Base-by-base conservation (phyloP, 1,140 invertebrate genomes). In the Drosophila neocordata region DNA sequence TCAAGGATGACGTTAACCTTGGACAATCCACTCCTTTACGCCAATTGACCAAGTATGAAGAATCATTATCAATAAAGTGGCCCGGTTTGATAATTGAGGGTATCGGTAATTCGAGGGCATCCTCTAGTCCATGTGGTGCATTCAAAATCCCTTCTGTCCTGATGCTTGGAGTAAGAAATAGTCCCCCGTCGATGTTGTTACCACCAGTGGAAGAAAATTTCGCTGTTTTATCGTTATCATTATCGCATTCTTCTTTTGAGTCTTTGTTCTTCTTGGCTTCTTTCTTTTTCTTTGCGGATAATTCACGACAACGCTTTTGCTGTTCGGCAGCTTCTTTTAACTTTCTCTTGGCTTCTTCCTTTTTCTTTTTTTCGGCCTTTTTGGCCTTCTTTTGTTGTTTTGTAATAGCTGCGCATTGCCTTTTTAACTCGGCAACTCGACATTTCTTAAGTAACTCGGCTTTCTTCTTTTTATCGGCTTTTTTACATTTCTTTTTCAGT, bases 91-190 rank as follows among this genome's bases (percentile, higher is more conserved):
- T 11, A 8, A 48, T 48, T 8, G 41, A 18, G 8, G 41, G 11
- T 48, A 20, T n/a, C 3, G 66, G 37, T 1, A 20, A 34, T 55
- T 52, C 27, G 0, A 62, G 41, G 22, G 51, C 27, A 13, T 73
- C 57, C 12, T 35, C 20, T 11, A 74, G 13, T 5, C 55, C 51
- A 15, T 31, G 22, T 13, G 37, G 20, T 11, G 35, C 22, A 12
- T 27, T n/a, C 9, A 20, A 1, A 9, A 22, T 15, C 1, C 24
- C 9, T n/a, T 41, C 27, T 12, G 27, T 8, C 6, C 34, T 34
- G 1, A 65, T 9, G 20, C 22, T 22, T 15, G 60, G 15, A 35
- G 51, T 48, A 1, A 52, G 2, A n/a, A 73, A 59, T 1, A 73
- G 8, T 2, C 67, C 68, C 0, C 27, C 13, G 13, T 57, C 9